phyloP scores from a whole-genome alignment of 2,113 vertebrate species.

The Tenebrosternarchus preto region DNA sequence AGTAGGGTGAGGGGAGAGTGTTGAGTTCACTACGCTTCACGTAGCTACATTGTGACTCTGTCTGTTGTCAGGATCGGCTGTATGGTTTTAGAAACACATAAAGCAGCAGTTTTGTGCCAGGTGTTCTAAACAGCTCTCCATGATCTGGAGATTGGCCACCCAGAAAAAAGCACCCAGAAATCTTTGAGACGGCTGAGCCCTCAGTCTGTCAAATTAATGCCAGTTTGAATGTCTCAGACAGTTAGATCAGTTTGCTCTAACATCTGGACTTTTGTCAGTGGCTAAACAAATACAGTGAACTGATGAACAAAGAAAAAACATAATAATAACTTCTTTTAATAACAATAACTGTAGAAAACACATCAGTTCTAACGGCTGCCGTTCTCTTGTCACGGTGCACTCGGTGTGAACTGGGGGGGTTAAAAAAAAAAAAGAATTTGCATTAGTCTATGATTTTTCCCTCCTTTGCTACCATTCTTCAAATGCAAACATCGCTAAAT shows the following conservation, averaged over 20 bases:
- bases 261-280: constrained; percentile 1
- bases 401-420: neutral
- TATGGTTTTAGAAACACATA: no score
- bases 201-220: no score
- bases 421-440: constrained; percentile 11
- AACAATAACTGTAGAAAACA: neutral
- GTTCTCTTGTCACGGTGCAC: neutral
- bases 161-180: neutral
- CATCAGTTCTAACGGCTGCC: neutral
- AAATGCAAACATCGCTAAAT: constrained; percentile 53
- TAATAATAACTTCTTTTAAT: no score
- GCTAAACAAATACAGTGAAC: neutral
- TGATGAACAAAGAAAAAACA: no score
- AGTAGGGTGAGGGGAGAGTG: no score
- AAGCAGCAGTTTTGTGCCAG: no score
- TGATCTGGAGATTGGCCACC: neutral
- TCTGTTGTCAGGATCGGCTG: no score
- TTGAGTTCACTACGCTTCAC: no score
- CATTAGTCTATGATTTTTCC: constrained; percentile 28
- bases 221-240: neutral
- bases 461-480: constrained; percentile 32
- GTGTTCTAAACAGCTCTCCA: no score
- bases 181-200: no score
- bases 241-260: neutral
- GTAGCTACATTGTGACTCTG: no score